phyloP scores from a whole-genome alignment of 1,140 invertebrate genomes.

The Scaptodrosophila lebanonensis region DNA sequence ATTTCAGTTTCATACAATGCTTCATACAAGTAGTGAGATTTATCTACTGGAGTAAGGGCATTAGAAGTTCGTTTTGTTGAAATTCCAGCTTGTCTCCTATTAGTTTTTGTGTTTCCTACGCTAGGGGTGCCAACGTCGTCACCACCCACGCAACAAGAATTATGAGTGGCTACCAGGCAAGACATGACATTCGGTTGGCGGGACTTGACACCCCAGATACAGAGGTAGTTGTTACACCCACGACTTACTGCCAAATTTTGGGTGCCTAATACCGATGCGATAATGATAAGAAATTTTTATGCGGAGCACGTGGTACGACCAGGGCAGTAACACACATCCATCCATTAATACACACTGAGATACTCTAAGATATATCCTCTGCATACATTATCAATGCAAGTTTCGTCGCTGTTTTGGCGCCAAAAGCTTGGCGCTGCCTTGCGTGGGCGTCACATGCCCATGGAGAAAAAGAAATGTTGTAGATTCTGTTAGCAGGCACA shows the following conservation, averaged over 20 bases:
- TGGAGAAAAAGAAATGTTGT: conserved; percentile 75
- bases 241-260: conserved; percentile 69
- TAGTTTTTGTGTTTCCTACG: neutral
- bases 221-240: conserved; percentile 33
- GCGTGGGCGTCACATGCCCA: conserved; percentile 63
- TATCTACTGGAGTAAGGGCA: no score
- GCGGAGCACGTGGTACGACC: conserved; percentile 27
- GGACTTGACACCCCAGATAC: no score
- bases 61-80: no score
- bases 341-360: conserved; percentile 1
- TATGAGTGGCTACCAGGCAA: no score
- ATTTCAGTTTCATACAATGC: no score
- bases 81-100: no score
- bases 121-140: neutral
- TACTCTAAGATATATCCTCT: conserved; percentile 12
- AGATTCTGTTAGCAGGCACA: conserved; percentile 67
- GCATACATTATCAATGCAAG: conserved; percentile 56
- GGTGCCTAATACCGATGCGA: conserved; percentile 74
- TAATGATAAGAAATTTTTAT: conserved; percentile 76
- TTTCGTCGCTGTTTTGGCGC: conserved; percentile 42
- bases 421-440: conserved; percentile 31
- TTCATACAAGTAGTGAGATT: no score
- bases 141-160: conserved; percentile 10
- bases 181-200: no score
- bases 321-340: conserved; percentile 17